Evolutionary conservation across 2,113 vertebrate genomes (phyloP).

Genomic region (Carettochelys insculpta): DNA sequence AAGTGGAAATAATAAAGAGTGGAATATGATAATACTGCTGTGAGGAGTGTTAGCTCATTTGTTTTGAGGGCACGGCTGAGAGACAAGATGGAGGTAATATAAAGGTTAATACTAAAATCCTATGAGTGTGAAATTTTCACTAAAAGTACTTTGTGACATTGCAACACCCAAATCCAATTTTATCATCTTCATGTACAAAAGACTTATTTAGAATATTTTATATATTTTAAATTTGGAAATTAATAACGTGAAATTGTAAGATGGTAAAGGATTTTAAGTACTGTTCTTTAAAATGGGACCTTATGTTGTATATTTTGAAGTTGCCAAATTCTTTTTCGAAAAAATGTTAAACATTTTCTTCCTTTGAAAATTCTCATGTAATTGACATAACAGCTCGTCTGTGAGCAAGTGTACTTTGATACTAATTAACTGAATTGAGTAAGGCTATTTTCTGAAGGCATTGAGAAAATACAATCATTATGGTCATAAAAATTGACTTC

Average conservation of each 20-base stretch:
- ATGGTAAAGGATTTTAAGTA: not conserved
- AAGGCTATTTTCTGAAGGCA: slow-evolving; percentile 75
- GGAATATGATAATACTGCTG: slow-evolving; percentile 42
- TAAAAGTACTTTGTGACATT: not conserved
- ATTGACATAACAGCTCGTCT: slow-evolving; percentile 48
- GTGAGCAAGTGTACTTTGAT: slow-evolving; percentile 60
- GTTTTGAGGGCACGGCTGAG: slow-evolving; percentile 30
- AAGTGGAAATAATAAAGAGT: slow-evolving; percentile 54
- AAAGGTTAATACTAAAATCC: slow-evolving; percentile 47
- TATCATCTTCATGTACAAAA: slow-evolving; percentile 28
- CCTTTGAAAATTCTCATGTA: slow-evolving; percentile 29
- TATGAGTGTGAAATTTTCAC: slow-evolving; percentile 32
- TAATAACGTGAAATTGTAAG: slow-evolving; percentile 4
- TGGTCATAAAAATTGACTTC: slow-evolving; percentile 80
- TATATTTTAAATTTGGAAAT: not conserved
- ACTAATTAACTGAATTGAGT: slow-evolving; percentile 72
- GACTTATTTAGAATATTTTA: not conserved
- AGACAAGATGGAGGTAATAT: slow-evolving; percentile 26
- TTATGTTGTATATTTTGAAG: not conserved
- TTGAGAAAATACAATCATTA: slow-evolving; percentile 73
- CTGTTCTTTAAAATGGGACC: slow-evolving; percentile 15
- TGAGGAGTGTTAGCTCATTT: slow-evolving; percentile 37
- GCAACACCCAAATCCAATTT: slow-evolving; percentile 30
- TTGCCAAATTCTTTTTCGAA: not conserved
- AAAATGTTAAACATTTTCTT: not conserved